phyloP scores from a whole-genome alignment of 1,140 invertebrate species.

The Pristionchus pacificus region DNA sequence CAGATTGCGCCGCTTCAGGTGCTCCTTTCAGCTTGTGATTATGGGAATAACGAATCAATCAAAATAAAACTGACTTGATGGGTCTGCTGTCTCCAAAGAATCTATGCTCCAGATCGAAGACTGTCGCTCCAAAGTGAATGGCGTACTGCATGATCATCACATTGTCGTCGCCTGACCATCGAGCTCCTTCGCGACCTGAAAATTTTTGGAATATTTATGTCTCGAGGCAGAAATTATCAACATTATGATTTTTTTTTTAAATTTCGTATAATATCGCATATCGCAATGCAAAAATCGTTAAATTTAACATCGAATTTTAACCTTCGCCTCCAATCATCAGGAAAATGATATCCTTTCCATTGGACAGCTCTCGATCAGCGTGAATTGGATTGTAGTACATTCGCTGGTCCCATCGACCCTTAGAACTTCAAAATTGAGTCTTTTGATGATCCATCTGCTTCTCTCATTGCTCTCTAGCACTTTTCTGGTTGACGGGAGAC shows the following conservation, averaged over 20 bases:
- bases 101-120: conserved; percentile 82
- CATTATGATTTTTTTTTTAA: neutral
- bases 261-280: too few relatives aligned
- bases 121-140: conserved; percentile 72
- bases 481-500: neutral
- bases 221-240: conserved; percentile 16
- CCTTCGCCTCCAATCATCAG: conserved; percentile 41
- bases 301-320: too few relatives aligned
- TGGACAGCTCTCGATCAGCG: conserved; percentile 64
- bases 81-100: conserved; percentile 89
- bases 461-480: too few relatives aligned
- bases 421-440: neutral
- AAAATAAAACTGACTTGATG: conserved; percentile 62
- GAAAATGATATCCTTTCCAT: conserved; percentile 30
- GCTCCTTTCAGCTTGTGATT: neutral
- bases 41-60: neutral
- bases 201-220: neutral
- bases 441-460: too few relatives aligned
- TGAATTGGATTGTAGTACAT: conserved; percentile 68
- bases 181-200: neutral
- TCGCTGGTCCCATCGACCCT: neutral
- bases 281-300: too few relatives aligned
- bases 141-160: conserved; percentile 70
- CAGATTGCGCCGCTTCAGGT: neutral
- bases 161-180: neutral